phyloP scores from a whole-genome alignment of 2,113 vertebrate genomes.

The Carassius carassius region DNA sequence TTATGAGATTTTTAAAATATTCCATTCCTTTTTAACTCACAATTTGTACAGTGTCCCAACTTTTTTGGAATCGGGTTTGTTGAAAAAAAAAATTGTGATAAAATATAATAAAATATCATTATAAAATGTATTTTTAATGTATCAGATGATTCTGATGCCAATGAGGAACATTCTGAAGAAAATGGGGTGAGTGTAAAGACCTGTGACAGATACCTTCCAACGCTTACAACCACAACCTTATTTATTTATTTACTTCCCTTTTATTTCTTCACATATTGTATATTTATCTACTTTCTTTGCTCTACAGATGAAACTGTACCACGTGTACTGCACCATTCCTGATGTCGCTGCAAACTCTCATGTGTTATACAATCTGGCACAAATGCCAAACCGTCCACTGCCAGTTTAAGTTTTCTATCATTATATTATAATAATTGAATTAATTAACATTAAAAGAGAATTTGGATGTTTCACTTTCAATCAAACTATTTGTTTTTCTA shows the following conservation, averaged over 20 bases:
- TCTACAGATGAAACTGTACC: constrained; percentile 9
- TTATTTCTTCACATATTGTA: background rate
- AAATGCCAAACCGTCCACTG: constrained; percentile 2
- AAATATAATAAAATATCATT: background rate
- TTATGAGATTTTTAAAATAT: no score
- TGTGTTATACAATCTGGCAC: constrained; percentile 19
- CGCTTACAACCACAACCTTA: background rate
- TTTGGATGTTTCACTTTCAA: background rate
- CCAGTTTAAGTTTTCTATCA: background rate
- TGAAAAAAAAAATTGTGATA: background rate
- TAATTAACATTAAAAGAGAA: background rate
- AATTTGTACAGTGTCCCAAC: no score
- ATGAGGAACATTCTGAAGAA: background rate
- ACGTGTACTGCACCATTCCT: constrained; percentile 41
- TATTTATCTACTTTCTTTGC: background rate
- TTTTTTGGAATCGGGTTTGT: no score
- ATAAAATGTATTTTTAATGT: background rate
- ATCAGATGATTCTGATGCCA: background rate
- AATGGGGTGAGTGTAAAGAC: background rate
- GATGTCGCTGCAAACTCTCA: background rate
- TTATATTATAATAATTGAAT: background rate
- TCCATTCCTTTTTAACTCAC: no score
- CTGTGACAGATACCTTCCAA: background rate
- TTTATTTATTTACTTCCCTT: background rate
- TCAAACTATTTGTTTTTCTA: background rate